Evolutionary conservation across 1,140 invertebrate species (phyloP), one percentile per base, ranked within the genome.

Genomic region (Mylabris phalerata): DNA sequence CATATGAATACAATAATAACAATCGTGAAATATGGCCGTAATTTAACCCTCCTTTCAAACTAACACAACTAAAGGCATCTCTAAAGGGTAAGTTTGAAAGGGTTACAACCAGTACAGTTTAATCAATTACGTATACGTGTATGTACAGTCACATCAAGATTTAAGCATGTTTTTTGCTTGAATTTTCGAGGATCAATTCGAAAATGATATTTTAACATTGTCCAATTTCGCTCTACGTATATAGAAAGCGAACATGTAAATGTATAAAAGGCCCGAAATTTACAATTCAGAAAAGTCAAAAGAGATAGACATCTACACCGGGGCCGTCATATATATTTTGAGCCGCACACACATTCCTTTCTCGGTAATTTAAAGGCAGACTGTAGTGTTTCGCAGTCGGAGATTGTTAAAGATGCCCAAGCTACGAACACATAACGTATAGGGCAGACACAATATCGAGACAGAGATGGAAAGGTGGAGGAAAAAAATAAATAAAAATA

Each of bases 241-340:
- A 19, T 2, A 19, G 19, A 19, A 19, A 19, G 19, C 19, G 19
- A 19, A 19, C 32, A 66, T 66, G 64, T 66, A 66, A 66, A 66
- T 66, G 50, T 63, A 43, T 19, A 32, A 32, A 57, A 54, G 48
- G 61, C 62, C 59, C 44, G 56, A 66, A 66, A 66, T 66, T 63
- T 66, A 66, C 64, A 66, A 66, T 66, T 66, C 64, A 55, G 59
- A 63, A 59, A 66, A 66, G 64, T 66, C 61, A 64, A 66, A 19
- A 32, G 32, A 66, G 64, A 66, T 66, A 66, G 59, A 63, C 59
- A 66, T 66, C 64, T 63, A 54, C 48, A 60, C 4, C 32, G 32
- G 32, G 32, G 52, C 61, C 61, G 64, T 59, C 60, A 62, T 65
- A 65, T 7, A 32, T 65, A 65, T 65, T 54, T 62, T 49, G 50